Evolutionary conservation across 2,888 invertebrate genomes (phyloP), one percentile per base, ranked within the genome.

Genomic region (Campoplex capitator): DNA sequence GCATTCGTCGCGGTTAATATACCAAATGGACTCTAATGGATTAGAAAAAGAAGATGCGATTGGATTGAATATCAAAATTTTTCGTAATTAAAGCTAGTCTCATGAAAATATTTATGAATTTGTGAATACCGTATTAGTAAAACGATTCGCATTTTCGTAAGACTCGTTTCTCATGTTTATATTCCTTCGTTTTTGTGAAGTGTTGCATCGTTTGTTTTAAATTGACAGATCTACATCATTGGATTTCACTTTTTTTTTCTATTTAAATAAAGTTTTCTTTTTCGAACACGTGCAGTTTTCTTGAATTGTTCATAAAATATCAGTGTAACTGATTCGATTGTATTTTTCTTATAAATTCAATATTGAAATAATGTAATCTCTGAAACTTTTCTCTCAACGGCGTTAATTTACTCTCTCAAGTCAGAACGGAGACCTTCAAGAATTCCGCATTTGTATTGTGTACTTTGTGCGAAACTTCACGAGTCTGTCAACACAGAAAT

Each of bases 381-480:
- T 16, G 11, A 62, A 62, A 62, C 62, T 62, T 32, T 62, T 62
- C 32, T 32, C 11, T 0, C 6, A 7, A 16, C 32, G 16, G 62
- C 13, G 32, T 28, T 62, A 62, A 62, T 32, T 16, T 7, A 62
- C 62, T 32, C 62, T 32, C 7, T 32, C 32, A 32, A 62, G 62
- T 32, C 16, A 32, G 32, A 32, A 32, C 16, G 62, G 18, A 32
- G 56, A n/a, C 16, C 23, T 35, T n/a, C n/a, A 6, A 23, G 7
- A 75, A 54, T 45, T 75, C 11, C 65, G 18, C 18, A 65, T 62
- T 11, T 32, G 28, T n/a, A 28, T 42, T 62, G 16, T 62, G 35
- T 76, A 38, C 54, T 54, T 67, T 32, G 48, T 71, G 58, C 28
- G 4, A 3, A 80, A 80, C 48, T 71, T 80, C 8, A 58, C 48